Percentiles rank a stretch among this genome's conserved stretches.
phyloP scores from a whole-genome alignment of 2,797 vertebrate species.

The Danio albolineatus region DNA sequence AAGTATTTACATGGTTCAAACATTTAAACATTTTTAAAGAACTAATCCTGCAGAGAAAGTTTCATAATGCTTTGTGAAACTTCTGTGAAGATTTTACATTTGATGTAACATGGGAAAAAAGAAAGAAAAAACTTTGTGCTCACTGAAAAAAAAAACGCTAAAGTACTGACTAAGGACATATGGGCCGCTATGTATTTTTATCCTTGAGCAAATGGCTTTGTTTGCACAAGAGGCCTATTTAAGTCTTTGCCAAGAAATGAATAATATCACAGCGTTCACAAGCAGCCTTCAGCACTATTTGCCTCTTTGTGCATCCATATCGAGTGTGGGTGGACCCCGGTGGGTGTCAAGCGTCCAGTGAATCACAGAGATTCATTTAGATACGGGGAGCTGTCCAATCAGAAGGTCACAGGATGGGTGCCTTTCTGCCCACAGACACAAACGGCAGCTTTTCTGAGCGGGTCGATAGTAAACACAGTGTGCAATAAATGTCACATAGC shows the following conservation, averaged over 20 bases:
- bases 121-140: not conserved
- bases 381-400: slow-evolving; percentile 49
- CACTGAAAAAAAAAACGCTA: not conserved
- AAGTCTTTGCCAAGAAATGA: slow-evolving; percentile 61
- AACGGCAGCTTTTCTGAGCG: slow-evolving; percentile 47
- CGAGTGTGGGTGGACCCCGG: slow-evolving; percentile 64
- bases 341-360: slow-evolving; percentile 60
- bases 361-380: slow-evolving; percentile 55
- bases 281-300: slow-evolving; percentile 51
- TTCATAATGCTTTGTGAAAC: slow-evolving; percentile 11
- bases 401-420: slow-evolving; percentile 58
- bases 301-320: slow-evolving; percentile 57
- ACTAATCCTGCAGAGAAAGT: not conserved
- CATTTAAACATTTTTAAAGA: not conserved
- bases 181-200: slow-evolving; percentile 51
- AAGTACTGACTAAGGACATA: slow-evolving; percentile 8
- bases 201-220: slow-evolving; percentile 50
- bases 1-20: not conserved
- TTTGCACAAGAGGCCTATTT: slow-evolving; percentile 58
- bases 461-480: slow-evolving; percentile 52
- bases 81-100: not conserved
- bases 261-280: slow-evolving; percentile 62
- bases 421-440: slow-evolving; percentile 50
- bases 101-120: not conserved
- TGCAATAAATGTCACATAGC: slow-evolving; percentile 28